Evolutionary conservation across 2,888 invertebrate species (phyloP), one percentile per base, ranked within the genome.

Genomic region (Nemotelus nigrinus): DNA sequence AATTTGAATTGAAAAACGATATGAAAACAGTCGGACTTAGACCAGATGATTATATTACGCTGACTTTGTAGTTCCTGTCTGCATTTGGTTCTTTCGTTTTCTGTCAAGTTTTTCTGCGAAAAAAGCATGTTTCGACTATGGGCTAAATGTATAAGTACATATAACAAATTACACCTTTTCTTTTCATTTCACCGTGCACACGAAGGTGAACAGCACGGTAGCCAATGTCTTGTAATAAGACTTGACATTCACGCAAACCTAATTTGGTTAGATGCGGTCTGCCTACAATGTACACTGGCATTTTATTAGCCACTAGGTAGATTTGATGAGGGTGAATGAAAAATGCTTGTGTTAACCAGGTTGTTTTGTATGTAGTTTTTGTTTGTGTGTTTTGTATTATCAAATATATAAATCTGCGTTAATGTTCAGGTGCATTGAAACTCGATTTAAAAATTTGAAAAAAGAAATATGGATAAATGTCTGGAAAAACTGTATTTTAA

Each of bases 171-270:
- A 65, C 65, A 65, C 45, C 65, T 47, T 65, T 65, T 45, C 45
- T 65, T 25, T 25, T 25, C 25, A 25, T 41, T 60, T 60, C 41
- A 39, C n/a, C 7, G 60, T 25, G 39, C 41, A 44, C 65, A 65
- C 65, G 65, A 65, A 65, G 8, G 65, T 25, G 47, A 65, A 47
- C 43, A 10, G 65, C 65, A 65, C 65, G 65, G 8, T 8, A 45
- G 65, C 65, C 10, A 45, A 8, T 45, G 3, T 65, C 45, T 65
- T 65, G 45, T 65, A 47, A 65, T 65, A 65, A 65, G 65, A 8
- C 65, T 45, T 65, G 65, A 65, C 65, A 65, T 45, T 65, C 65
- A 65, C 65, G 65, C 65, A 65, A 65, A 8, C 44, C 43, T 65
- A 65, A 65, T 65, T 65, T 45, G 45, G 65, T 65, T 65, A 65